Percentiles rank a stretch among this genome's conserved stretches.
Conservation (phyloP, 2,888 invertebrate species). For the Lepidonotus clava region DNA sequence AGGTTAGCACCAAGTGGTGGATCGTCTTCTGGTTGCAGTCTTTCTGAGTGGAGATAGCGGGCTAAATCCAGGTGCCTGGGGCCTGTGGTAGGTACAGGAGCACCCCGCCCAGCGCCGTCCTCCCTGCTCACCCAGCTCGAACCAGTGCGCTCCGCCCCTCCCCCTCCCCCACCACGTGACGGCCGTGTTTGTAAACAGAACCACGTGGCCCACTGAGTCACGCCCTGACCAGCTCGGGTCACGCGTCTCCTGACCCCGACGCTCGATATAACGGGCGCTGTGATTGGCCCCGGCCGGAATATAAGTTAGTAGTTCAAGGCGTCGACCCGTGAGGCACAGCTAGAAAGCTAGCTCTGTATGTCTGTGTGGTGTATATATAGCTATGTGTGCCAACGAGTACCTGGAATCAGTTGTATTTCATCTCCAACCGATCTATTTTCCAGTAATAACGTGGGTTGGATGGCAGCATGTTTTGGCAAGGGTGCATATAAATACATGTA, state of each 20-base stretch:
- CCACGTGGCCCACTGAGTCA: slow-evolving; percentile 47
- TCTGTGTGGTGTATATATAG: no score
- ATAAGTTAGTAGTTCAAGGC: neutral
- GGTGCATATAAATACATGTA: no score
- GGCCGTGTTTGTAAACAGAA: slow-evolving; percentile 51
- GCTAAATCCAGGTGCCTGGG: neutral
- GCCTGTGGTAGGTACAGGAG: neutral
- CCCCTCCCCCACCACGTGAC: neutral
- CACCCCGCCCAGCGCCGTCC: neutral
- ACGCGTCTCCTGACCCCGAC: slow-evolving; percentile 11
- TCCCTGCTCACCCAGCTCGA: neutral
- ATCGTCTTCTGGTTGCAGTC: no score
- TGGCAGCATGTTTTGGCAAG: no score
- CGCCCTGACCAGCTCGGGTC: slow-evolving; percentile 21
- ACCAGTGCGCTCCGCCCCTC: neutral
- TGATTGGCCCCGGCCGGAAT: slow-evolving; percentile 4
- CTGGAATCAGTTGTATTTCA: no score
- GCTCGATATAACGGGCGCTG: neutral
- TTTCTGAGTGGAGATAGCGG: no score
- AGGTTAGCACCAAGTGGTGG: no score
- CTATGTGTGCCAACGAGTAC: no score
- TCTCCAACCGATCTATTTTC: no score
- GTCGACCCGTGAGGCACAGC: no score
- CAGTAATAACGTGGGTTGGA: no score
- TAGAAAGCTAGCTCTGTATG: no score